phyloP scores from a whole-genome alignment of 1,140 invertebrate species.

The Pogonognathellus flavescens region DNA sequence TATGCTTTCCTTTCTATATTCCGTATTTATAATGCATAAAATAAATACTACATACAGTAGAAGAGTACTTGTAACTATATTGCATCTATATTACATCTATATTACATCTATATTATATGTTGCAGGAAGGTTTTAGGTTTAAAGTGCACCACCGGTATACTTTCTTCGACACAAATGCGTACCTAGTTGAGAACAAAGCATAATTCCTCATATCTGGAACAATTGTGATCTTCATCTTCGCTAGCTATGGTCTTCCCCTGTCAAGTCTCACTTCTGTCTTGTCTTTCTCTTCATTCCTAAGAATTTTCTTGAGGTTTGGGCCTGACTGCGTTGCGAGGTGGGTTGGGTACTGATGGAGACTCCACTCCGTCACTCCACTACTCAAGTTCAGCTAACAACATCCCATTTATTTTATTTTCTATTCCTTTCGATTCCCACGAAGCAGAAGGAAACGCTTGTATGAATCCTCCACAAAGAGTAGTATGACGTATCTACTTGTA shows the following conservation, averaged over 20 bases:
- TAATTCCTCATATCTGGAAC: conserved; percentile 48
- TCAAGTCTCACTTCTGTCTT: conserved; percentile 20
- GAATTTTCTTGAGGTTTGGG: conserved; percentile 6
- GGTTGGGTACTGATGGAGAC: neutral
- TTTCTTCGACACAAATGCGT: conserved; percentile 3
- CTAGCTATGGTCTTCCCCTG: neutral
- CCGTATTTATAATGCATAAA: neutral
- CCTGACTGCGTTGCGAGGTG: neutral
- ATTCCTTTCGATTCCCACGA: conserved; percentile 42
- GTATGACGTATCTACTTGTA: too few species aligned
- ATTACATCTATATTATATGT: neutral
- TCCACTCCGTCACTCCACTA: conserved; percentile 7
- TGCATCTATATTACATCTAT: too few species aligned
- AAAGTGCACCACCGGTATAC: neutral
- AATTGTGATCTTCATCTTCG: conserved; percentile 26
- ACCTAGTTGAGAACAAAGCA: conserved; percentile 32
- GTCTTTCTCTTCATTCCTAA: neutral
- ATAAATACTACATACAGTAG: neutral
- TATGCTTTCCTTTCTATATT: conserved; percentile 16
- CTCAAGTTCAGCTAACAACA: conserved; percentile 34
- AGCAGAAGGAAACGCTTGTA: conserved; percentile 19
- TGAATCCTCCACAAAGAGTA: too few species aligned
- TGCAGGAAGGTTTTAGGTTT: too few species aligned
- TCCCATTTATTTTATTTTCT: conserved; percentile 43
- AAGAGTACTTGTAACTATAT: too few species aligned